A percentile compares a stretch with the other conserved stretches of the same genome.
Evolutionary conservation across 2,888 invertebrate genomes (phyloP).

Genomic region (Ypsolopha scabrella): DNA sequence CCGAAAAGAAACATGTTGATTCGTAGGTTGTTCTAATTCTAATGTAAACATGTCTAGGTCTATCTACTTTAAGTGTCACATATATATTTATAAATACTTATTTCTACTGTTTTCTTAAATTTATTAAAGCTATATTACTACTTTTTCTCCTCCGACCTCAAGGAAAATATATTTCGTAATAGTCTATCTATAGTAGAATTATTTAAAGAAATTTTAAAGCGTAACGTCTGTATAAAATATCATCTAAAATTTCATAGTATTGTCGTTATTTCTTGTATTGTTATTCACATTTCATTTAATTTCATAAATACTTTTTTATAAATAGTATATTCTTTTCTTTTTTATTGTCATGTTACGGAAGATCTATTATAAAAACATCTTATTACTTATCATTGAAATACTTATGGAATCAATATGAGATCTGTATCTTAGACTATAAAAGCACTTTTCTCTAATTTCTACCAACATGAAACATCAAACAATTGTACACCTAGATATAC

Average conservation of each 20-base stretch:
- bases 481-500: constrained; percentile 29
- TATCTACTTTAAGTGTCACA: constrained; percentile 12
- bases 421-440: constrained; percentile 32
- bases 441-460: constrained; percentile 56
- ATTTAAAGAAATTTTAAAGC: constrained; percentile 5
- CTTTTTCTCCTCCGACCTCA: constrained; percentile 8
- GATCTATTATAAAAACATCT: not conserved
- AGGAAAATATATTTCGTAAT: not conserved
- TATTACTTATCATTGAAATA: not conserved
- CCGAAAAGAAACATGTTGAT: no score
- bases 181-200: constrained; percentile 9
- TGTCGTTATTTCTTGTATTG: constrained; percentile 3
- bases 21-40: not conserved
- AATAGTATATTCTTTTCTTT: not conserved
- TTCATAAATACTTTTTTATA: not conserved
- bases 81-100: constrained; percentile 13
- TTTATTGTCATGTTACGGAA: constrained; percentile 2
- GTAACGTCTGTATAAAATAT: constrained; percentile 7
- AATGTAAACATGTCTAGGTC: not conserved
- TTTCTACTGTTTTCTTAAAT: constrained; percentile 24
- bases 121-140: constrained; percentile 67
- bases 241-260: constrained; percentile 5
- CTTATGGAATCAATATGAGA: not conserved
- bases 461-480: constrained; percentile 65
- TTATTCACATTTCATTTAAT: not conserved